Evolutionary conservation across 2,113 vertebrate genomes (phyloP).

Genomic region (Prunella himalayana): DNA sequence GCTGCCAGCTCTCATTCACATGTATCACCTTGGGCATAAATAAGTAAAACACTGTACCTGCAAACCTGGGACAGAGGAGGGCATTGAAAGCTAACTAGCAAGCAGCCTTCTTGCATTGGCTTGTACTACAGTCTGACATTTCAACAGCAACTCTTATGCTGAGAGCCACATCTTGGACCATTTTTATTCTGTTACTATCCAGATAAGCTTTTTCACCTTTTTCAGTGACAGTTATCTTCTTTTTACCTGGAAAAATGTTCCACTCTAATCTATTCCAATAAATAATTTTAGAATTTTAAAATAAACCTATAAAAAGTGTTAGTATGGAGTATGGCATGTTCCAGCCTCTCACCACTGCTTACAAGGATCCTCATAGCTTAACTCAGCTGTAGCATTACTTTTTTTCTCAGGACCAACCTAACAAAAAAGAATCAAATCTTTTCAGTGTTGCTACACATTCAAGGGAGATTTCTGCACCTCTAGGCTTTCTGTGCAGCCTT

Average conservation of each 20-base stretch:
- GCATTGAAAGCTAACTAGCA: neutral
- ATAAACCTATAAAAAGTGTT: neutral
- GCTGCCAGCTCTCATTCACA: neutral
- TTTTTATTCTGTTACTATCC: neutral
- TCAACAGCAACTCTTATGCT: neutral
- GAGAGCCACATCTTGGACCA: neutral
- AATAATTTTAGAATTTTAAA: neutral
- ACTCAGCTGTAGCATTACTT: neutral
- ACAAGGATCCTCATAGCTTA: neutral
- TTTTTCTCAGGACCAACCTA: neutral
- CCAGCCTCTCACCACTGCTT: neutral
- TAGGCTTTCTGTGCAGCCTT: neutral
- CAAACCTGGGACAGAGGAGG: neutral
- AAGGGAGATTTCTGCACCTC: neutral
- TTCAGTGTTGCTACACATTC: neutral
- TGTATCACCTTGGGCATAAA: slow-evolving; percentile 4
- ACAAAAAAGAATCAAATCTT: neutral
- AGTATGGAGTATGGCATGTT: rapidly evolving
- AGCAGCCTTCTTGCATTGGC: neutral
- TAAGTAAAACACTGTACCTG: neutral
- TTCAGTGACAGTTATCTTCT: neutral
- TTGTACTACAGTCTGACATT: neutral
- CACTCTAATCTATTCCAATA: neutral
- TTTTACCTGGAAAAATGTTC: neutral
- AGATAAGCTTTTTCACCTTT: neutral